These are phyloP conservation scores for Aspidiotus destructor DNA, from an alignment of 2,888 invertebrate genomes.

Conservation along the genomic window DNA sequence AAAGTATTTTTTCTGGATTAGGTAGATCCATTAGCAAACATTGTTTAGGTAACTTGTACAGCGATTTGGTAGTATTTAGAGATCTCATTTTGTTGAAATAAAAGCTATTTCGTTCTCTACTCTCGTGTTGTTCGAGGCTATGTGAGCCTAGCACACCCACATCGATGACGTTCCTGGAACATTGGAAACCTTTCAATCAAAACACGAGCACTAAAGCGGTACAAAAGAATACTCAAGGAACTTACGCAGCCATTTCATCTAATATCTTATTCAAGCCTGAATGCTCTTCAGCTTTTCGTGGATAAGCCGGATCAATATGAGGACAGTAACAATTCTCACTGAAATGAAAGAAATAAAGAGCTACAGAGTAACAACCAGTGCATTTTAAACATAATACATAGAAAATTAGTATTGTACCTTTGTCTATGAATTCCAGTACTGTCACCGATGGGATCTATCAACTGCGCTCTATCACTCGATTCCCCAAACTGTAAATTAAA, in stretches of 20 bases:
- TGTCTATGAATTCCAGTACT: background rate
- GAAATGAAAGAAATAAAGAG: background rate
- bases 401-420: background rate
- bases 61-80: constrained; percentile 27
- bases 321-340: constrained; percentile 20
- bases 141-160: constrained; percentile 85
- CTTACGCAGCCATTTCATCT: constrained; percentile 81
- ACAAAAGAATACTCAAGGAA: constrained; percentile 36
- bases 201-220: background rate
- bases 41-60: constrained; percentile 33
- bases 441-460: constrained; percentile 26
- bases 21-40: constrained; percentile 59
- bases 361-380: too few relatives aligned
- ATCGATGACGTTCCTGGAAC: constrained; percentile 76
- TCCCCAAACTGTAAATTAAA: constrained; percentile 22
- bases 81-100: constrained; percentile 40
- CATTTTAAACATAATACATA: too few relatives aligned
- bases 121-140: constrained; percentile 79
- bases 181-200: constrained; percentile 13
- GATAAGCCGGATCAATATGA: constrained; percentile 44
- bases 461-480: constrained; percentile 24
- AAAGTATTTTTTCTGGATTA: constrained; percentile 59
- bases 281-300: constrained; percentile 80
- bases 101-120: constrained; percentile 67
- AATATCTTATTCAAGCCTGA: constrained; percentile 80